Base-by-base conservation (phyloP, 2,113 vertebrate genomes). In the Lophura nycthemera region DNA sequence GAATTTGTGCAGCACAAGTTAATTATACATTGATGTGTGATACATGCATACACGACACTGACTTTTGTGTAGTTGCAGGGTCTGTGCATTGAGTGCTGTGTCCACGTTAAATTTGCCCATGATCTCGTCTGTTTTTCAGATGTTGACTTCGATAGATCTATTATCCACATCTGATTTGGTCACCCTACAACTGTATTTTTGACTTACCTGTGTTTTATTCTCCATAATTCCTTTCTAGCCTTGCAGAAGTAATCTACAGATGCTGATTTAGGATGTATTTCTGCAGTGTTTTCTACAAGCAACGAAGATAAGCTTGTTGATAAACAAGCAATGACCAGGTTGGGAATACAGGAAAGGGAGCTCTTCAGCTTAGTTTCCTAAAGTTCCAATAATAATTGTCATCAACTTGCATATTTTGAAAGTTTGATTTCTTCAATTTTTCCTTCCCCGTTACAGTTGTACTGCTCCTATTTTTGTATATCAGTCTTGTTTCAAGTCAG, bases 1-100 rank as follows among this genome's bases (percentile, higher is more conserved):
- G 1, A 0, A 0, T 66, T 57, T 11, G 7, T 67, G n/a, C 45
- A 78, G 19, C 11, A 34, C 11, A 30, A 16, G 13, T 56, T 74
- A 40, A 52, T 74, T 48, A 34, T 70, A 84, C 45, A n/a, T n/a
- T 25, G 56, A 14, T 60, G 25, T 19, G 54, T 24, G 42, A 12
- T 65, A 47, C 43, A 77, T 56, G 48, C 19, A n/a, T 21, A 43
- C 64, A 25, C 12, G 60, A 8, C 59, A 54, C 32, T 75, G 43
- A 36, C 14, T 63, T 50, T 10, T 56, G 13, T 32, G 11, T 50
- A 59, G 70, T 47, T 83, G 15, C 21, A 42, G 18, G 18, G 47
- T 72, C 27, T 59, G 36, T 67, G 48, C 45, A 10, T 83, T 72
- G 38, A 69, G 13, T 72, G 27, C 8, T 42, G 16, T 1, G 7